Conservation (phyloP, 2,113 vertebrate species). For the Menidia beryllina region DNA sequence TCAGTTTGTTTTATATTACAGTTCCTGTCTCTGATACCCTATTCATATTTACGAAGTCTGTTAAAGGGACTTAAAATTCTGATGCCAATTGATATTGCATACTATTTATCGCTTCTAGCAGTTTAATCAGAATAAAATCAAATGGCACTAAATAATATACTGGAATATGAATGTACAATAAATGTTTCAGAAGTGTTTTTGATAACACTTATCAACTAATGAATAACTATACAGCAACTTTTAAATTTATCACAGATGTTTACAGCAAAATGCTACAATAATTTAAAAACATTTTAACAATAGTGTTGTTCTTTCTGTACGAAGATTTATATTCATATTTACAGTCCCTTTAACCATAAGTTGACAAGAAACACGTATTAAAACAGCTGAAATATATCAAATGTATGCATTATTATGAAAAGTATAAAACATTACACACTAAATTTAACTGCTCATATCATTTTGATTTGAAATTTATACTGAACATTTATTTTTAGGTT, state of each 20-base stretch:
- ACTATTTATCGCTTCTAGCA: conserved; percentile 94
- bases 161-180: conserved; percentile 31
- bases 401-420: conserved; percentile 96
- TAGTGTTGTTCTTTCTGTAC: conserved; percentile 89
- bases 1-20: conserved; percentile 88
- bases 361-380: conserved; percentile 96
- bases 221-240: conserved; percentile 67
- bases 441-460: conserved; percentile 91
- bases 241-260: conserved; percentile 95
- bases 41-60: conserved; percentile 90
- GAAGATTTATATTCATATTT: conserved; percentile 95
- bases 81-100: conserved; percentile 92
- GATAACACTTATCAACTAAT: conserved; percentile 64
- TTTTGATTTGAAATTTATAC: conserved; percentile 95
- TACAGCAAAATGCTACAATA: conserved; percentile 86
- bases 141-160: conserved; percentile 46
- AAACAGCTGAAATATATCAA: conserved; percentile 90
- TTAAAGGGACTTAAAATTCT: conserved; percentile 99
- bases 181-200: conserved; percentile 66
- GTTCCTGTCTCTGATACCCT: conserved; percentile 88
- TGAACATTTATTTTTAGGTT: conserved; percentile 96
- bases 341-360: conserved; percentile 99
- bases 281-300: conserved; percentile 95
- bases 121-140: conserved; percentile 84
- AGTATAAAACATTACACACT: conserved; percentile 90